phyloP scores from a whole-genome alignment of 2,888 invertebrate species.

The Lasioglossum villosulum region DNA sequence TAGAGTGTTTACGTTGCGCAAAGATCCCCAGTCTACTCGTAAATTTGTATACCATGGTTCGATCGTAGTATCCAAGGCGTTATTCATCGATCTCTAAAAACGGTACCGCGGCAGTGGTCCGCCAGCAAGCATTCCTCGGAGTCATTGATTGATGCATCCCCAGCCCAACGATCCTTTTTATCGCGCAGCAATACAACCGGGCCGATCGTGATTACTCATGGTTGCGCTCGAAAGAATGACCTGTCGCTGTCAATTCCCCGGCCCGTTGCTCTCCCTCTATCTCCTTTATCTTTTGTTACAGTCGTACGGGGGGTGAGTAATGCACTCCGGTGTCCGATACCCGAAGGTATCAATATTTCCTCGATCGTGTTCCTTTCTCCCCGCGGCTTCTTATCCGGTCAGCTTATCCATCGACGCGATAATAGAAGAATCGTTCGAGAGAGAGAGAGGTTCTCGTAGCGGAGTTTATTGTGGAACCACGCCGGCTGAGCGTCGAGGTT shows the following conservation, averaged over 20 bases:
- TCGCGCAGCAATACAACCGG: conserved; percentile 35
- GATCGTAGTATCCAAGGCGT: background rate
- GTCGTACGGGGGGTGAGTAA: conserved; percentile 35
- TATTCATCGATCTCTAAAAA: background rate
- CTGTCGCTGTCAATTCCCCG: conserved; percentile 52
- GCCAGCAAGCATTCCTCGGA: conserved; percentile 1
- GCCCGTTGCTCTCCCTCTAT: conserved; percentile 34
- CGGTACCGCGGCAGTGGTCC: background rate
- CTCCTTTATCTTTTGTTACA: conserved; percentile 43
- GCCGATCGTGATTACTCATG: conserved; percentile 53
- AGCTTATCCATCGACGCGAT: background rate
- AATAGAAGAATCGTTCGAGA: background rate
- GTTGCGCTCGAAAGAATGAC: conserved; percentile 41
- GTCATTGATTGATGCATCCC: conserved; percentile 51
- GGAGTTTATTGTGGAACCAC: background rate
- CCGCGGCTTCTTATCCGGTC: conserved; percentile 21
- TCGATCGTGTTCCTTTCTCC: conserved; percentile 23
- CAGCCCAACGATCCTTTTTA: conserved; percentile 42
- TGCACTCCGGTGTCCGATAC: conserved; percentile 39
- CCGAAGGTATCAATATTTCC: conserved; percentile 41
- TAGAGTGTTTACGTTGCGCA: no score
- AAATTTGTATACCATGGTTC: background rate
- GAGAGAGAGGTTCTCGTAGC: background rate
- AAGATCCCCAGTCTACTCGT: background rate
- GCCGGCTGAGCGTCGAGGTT: background rate